A percentile compares a stretch with the other conserved stretches of the same genome.
Conservation (phyloP, 2,888 invertebrate species). For the Synergus itoensis region DNA sequence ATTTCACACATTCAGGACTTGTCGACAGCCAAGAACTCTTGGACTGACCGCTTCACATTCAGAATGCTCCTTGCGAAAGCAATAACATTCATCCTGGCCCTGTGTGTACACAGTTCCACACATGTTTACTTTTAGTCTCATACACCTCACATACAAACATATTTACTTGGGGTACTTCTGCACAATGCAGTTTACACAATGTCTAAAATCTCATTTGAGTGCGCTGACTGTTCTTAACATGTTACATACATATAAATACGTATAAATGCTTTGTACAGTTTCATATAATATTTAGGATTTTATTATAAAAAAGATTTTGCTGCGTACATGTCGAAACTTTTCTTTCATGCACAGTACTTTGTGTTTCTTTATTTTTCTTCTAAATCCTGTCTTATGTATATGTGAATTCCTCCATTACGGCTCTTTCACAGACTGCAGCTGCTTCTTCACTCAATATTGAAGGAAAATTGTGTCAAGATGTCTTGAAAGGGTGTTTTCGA, state of each 20-base stretch:
- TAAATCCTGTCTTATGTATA: neutral
- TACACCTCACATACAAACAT: neutral
- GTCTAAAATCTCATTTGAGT: conserved; percentile 10
- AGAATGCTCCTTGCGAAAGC: conserved; percentile 56
- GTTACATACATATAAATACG: no score
- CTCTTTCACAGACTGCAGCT: conserved; percentile 24
- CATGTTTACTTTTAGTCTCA: conserved; percentile 20
- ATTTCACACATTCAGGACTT: conserved; percentile 46
- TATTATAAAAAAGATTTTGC: no score
- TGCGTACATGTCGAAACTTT: neutral
- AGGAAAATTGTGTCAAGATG: conserved; percentile 31
- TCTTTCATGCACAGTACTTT: neutral
- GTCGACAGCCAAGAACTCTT: conserved; percentile 44
- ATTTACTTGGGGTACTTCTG: conserved; percentile 11
- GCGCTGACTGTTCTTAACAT: neutral
- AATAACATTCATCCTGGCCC: conserved; percentile 51
- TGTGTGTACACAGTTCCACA: conserved; percentile 30
- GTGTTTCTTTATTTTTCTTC: neutral
- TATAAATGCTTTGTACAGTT: no score
- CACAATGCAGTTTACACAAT: conserved; percentile 18
- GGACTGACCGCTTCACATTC: conserved; percentile 44
- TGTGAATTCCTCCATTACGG: neutral
- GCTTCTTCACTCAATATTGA: neutral
- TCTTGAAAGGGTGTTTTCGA: conserved; percentile 36
- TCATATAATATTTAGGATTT: neutral